These are phyloP conservation scores for Pararge aegeria DNA, from an alignment of 1,140 invertebrate genomes.

Conservation along the genomic window DNA sequence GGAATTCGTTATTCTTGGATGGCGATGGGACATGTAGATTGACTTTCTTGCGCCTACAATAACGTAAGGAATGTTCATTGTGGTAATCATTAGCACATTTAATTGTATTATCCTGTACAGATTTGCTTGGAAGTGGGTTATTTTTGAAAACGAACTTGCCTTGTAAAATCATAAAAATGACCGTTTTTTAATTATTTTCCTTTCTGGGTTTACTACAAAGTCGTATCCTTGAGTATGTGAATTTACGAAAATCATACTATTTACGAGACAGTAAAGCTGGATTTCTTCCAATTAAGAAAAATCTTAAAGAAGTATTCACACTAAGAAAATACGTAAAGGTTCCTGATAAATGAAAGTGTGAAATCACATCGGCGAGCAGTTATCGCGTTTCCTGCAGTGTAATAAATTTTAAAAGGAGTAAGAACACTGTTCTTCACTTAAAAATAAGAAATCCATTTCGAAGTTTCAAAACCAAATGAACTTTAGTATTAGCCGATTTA, in stretches of 20 bases:
- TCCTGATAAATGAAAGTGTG: slow-evolving; percentile 6
- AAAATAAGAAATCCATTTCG: slow-evolving; percentile 6
- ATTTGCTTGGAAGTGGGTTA: background rate
- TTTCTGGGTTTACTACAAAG: no score
- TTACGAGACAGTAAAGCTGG: no score
- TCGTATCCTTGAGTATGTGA: no score
- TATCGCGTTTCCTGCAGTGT: background rate
- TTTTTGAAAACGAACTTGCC: no score
- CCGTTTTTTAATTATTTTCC: no score
- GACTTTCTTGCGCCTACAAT: slow-evolving; percentile 6
- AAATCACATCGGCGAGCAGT: background rate
- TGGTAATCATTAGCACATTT: slow-evolving; percentile 2
- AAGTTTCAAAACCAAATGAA: slow-evolving; percentile 9
- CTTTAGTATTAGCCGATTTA: background rate
- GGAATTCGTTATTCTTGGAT: slow-evolving; percentile 12
- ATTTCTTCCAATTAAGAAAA: background rate
- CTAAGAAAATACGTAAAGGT: background rate
- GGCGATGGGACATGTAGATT: background rate
- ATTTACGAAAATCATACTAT: no score
- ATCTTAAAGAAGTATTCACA: background rate
- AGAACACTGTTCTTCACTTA: slow-evolving; percentile 10
- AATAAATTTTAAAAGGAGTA: background rate
- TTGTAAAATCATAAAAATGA: no score
- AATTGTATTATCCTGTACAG: background rate
- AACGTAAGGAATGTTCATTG: background rate